Evolutionary conservation across 2,113 vertebrate genomes (phyloP), one percentile per base, ranked within the genome.

Genomic region (Peromyscus polionotus): DNA sequence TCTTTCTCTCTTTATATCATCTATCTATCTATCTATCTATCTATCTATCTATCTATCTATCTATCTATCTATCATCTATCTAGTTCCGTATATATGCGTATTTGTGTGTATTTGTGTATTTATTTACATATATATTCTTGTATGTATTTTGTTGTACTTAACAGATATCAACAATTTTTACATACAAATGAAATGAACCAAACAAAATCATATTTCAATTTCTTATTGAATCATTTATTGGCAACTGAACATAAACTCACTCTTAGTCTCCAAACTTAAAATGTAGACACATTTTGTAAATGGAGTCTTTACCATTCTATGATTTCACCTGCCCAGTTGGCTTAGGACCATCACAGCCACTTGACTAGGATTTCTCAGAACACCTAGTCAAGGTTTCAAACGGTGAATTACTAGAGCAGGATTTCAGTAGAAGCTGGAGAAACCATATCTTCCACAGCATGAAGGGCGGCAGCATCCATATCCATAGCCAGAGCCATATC

Each of bases 211-310:
- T 39, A n/a, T 31, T 70, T 92, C 4, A 20, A 19, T 73, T 77
- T 92, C 5, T 81, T 90, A 79, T 61, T 77, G 61, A 31, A 8
- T 59, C 7, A 85, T 96, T 96, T 96, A 91, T 88, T 97, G 48
- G 2, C 11, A 73, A 63, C 3, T 54, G 7, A 48, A 31, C 20
- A 70, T 8, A 84, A 73, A 33, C 3, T 26, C 72, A 8, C 2
- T n/a, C 6, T 39, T 70, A 76, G 24, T 63, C 5, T 5, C 7
- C 45, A 81, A 61, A 1, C 0, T 70, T n/a, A 20, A 73, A 5
- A 59, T 70, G 12, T 0, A 70, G 31, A 42, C 16, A 42, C 3
- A 16, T 7, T 88, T 54, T 73, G 88, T 31, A 65, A 75, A 79
- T n/a, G 45, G 45, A 36, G 24, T 88, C 2, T 65, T 59, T 76